These are phyloP conservation scores for Iguana delicatissima DNA, from an alignment of 2,797 vertebrate species.

Conservation along the genomic window DNA sequence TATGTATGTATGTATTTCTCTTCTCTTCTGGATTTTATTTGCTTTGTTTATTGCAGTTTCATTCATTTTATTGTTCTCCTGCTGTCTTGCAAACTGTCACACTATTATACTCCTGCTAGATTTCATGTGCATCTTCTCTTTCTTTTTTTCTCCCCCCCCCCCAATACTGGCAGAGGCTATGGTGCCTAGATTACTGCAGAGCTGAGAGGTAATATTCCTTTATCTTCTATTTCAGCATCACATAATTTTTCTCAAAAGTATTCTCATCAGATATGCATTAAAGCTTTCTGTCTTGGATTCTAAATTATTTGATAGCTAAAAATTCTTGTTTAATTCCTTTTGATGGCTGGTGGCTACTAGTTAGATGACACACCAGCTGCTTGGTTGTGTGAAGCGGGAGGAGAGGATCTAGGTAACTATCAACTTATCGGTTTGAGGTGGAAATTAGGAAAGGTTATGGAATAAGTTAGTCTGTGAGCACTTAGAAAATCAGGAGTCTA, in stretches of 20 bases:
- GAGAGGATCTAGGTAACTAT: too few relatives aligned
- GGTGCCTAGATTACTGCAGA: neutral
- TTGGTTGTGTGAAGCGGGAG: neutral
- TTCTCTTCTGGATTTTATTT: neutral
- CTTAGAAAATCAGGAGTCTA: too few relatives aligned
- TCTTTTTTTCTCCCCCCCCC: too few relatives aligned
- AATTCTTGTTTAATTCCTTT: neutral
- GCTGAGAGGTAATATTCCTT: too few relatives aligned
- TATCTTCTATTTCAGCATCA: neutral
- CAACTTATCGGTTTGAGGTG: too few relatives aligned
- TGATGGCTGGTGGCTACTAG: neutral
- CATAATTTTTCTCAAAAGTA: neutral
- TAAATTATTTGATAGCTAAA: neutral
- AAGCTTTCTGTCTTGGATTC: neutral
- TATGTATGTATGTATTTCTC: neutral
- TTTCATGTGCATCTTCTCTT: too few relatives aligned
- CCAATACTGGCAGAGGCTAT: neutral
- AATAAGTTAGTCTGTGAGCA: too few relatives aligned
- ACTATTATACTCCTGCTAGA: neutral
- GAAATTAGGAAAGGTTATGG: too few relatives aligned
- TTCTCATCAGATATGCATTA: neutral
- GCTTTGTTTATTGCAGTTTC: neutral
- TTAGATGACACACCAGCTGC: neutral
- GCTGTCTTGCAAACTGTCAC: neutral
- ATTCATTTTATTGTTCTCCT: neutral